Evolutionary conservation across 2,113 vertebrate genomes (phyloP).

Genomic region (Myotis davidii): DNA sequence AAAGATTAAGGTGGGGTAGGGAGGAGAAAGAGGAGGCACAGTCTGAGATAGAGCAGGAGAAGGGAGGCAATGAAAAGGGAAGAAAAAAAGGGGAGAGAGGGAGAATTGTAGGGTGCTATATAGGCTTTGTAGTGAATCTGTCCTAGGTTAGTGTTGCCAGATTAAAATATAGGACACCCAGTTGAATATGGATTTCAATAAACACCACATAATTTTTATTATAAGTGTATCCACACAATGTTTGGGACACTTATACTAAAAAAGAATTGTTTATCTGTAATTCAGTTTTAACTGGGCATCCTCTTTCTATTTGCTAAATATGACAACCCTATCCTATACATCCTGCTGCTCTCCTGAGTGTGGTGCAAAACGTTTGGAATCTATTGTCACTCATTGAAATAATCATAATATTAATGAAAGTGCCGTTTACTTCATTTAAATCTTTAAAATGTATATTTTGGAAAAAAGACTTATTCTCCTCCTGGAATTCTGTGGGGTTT

Average conservation of each 20-base stretch:
- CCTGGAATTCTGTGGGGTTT: slow-evolving; percentile 15
- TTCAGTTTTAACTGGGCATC: slow-evolving; percentile 21
- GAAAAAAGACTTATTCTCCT: not conserved
- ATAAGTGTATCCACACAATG: not conserved
- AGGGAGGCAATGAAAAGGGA: not conserved
- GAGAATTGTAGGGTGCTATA: not conserved
- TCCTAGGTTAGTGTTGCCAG: not conserved
- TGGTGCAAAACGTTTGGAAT: not conserved
- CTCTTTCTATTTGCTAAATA: not conserved
- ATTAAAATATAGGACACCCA: not conserved
- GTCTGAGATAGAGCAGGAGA: not conserved
- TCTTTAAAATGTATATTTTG: slow-evolving; percentile 25
- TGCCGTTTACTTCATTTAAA: not conserved
- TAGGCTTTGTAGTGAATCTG: not conserved
- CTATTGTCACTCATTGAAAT: slow-evolving; percentile 18
- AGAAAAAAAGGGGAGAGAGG: not conserved
- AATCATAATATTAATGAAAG: not conserved
- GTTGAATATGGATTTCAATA: slow-evolving; percentile 30
- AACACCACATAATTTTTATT: slow-evolving; percentile 2
- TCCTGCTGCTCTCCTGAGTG: not conserved
- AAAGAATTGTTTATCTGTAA: slow-evolving; percentile 16
- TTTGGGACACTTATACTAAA: slow-evolving; percentile 16
- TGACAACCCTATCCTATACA: not conserved
- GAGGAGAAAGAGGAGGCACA: not conserved
- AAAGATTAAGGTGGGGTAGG: not conserved